Conservation (phyloP, 2,888 invertebrate species). For the Drosophila kanekoi region DNA sequence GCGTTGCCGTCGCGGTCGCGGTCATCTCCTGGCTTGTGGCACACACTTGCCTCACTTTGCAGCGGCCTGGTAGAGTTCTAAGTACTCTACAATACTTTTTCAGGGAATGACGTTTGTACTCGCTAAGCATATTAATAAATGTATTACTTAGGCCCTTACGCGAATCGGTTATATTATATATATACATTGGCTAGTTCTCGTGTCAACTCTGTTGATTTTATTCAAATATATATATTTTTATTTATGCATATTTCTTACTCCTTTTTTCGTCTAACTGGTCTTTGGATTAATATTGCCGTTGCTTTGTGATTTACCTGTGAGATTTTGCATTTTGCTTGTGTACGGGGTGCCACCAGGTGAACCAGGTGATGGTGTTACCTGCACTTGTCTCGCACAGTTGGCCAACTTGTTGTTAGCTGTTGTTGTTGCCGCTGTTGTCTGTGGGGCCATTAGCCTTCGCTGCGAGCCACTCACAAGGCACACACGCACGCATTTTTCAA, state of each 20-base stretch:
- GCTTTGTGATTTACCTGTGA: conserved; percentile 41
- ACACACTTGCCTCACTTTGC: conserved; percentile 41
- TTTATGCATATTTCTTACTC: background rate
- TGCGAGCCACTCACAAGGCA: conserved; percentile 37
- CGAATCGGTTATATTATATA: too few relatives aligned
- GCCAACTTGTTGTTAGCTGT: conserved; percentile 57
- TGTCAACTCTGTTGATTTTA: too few relatives aligned
- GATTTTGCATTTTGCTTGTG: conserved; percentile 18
- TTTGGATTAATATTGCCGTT: conserved; percentile 26
- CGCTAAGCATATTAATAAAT: too few relatives aligned
- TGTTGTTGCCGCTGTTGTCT: conserved; percentile 31
- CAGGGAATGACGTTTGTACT: background rate
- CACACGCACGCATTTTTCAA: conserved; percentile 43
- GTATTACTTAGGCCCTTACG: too few relatives aligned
- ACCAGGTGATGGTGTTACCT: conserved; percentile 53
- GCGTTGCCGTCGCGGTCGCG: conserved; percentile 62
- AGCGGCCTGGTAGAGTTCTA: conserved; percentile 9
- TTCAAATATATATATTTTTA: background rate
- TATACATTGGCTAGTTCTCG: too few relatives aligned
- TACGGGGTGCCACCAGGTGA: conserved; percentile 45
- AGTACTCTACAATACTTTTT: conserved; percentile 20
- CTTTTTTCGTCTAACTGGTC: conserved; percentile 12
- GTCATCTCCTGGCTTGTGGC: conserved; percentile 75
- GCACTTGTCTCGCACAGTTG: conserved; percentile 69
- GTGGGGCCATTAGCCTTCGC: conserved; percentile 68